Base-by-base conservation (phyloP, 1,140 invertebrate species). In the Drosophila bipectinata region DNA sequence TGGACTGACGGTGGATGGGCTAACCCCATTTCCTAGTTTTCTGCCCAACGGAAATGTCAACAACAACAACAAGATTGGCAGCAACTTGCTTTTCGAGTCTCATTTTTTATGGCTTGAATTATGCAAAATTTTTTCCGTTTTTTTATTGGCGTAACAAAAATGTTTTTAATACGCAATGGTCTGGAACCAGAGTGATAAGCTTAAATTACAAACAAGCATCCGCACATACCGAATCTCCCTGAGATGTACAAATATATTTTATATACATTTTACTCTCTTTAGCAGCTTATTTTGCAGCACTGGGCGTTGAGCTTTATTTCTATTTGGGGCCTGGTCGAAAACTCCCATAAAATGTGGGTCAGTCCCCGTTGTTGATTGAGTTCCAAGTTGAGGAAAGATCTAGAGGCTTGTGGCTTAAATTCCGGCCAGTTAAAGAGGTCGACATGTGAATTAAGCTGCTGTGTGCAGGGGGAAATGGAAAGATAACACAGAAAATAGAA, bases 131-230 rank as follows among this genome's bases (percentile, higher is more conserved):
- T 64, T 66, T 82, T 71, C 61, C 74, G 69, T 78, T 62, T 88
- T 88, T 87, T 87, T 87, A 87, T 87, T 87, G 83, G 83, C 83
- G 83, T 83, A 79, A 88, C 83, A 87, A 83, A 87, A 87, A 87
- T 88, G 83, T 87, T 87, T 87, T 87, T 87, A 88, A 87, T 87
- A 87, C 83, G 83, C 83, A 87, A 87, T 87, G 83, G 83, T 87
- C 83, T 87, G 83, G 83, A 87, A 87, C 83, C 75, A 68, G 76
- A 82, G 83, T 87, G 83, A 87, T 87, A 87, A 87, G 83, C 79
- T 52, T 73, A 62, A 88, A 82, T 82, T 76, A 77, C 77, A 82
- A 52, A 60, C 51, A 18, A 58, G 21, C 21, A 39, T n/a, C n/a
- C n/a, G 21, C 30, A 58, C 5, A 18, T 45, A 37, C 18, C 30